Evolutionary conservation across 2,888 invertebrate species (phyloP), one percentile per base, ranked within the genome.

Genomic region (Cephonodes hylas): DNA sequence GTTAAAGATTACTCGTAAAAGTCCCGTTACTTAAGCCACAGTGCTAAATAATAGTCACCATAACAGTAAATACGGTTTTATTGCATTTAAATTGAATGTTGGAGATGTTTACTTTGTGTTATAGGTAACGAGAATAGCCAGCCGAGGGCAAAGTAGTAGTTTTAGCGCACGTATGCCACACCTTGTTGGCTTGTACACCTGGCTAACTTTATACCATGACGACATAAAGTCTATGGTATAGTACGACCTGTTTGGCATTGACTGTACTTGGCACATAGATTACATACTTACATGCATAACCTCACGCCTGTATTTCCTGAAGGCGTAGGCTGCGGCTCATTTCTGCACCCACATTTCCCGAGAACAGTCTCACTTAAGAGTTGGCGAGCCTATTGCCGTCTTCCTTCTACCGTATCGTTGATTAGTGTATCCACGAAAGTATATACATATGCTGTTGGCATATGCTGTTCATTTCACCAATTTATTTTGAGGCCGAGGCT

Each of bases 1-100:
- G 42, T 53, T 42, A 60, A 60, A 60, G 53, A 60, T 60, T 42
- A 60, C 48, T 60, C 60, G 42, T 60, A 60, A 60, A 60, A 60
- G 60, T 42, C 53, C 27, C 42, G 27, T 42, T 53, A 22, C 53
- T 60, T 25, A 53, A 53, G 48, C 42, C 23, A 20, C 45, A 59
- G 13, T 22, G 23, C 25, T 60, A 60, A 60, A 53, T 60, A 60
- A 60, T 60, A 60, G 60, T 25, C 27, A 42, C 60, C 25, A 25
- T 60, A 53, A 53, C 42, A 60, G 27, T 60, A 53, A 60, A 60
- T 60, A 60, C 18, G 27, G 34, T 53, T 60, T 60, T 60, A 60
- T 27, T 42, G 60, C 25, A 27, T 60, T 60, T 60, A 60, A 60
- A 60, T 60, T 60, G 60, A 60, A 60, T 58, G 58, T 60, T 38